Percentiles rank a stretch among this genome's conserved stretches.
phyloP scores from a whole-genome alignment of 2,888 invertebrate species.

The Machimus rusticus region DNA sequence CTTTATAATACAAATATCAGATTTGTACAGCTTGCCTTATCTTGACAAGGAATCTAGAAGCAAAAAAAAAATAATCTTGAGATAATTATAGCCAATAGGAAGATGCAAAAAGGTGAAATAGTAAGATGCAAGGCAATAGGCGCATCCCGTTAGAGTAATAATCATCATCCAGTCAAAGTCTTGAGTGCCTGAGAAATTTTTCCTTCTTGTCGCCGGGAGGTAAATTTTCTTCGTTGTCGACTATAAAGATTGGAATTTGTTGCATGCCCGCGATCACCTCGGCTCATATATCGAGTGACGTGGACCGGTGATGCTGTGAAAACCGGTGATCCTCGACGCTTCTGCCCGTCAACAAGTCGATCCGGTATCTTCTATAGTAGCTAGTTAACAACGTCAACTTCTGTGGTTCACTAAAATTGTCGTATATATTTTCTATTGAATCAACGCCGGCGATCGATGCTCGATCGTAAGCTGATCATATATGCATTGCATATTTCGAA shows the following conservation, averaged over 20 bases:
- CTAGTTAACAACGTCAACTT: neutral
- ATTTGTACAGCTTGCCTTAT: neutral
- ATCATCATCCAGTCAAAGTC: constrained; percentile 9
- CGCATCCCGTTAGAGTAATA: constrained; percentile 27
- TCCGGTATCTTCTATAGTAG: neutral
- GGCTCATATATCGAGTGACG: neutral
- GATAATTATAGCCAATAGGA: constrained; percentile 21
- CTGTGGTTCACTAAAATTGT: neutral
- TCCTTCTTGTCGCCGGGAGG: neutral
- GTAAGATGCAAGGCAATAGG: constrained; percentile 5
- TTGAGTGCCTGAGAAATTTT: neutral
- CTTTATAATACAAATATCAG: neutral
- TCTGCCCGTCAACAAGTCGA: neutral
- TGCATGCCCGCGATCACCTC: neutral
- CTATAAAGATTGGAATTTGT: neutral
- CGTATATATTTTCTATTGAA: neutral
- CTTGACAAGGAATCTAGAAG: neutral
- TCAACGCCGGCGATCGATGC: neutral
- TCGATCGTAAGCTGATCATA: neutral
- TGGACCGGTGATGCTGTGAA: neutral
- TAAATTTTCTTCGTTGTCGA: neutral
- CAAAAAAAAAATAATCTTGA: neutral
- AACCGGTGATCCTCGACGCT: constrained; percentile 5
- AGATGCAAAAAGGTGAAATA: constrained; percentile 4
- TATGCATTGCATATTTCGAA: neutral